A percentile compares a stretch with the other conserved stretches of the same genome.
These are phyloP conservation scores for Resseliella maxima DNA, from an alignment of 2,888 invertebrate species.

Conservation along the genomic window DNA sequence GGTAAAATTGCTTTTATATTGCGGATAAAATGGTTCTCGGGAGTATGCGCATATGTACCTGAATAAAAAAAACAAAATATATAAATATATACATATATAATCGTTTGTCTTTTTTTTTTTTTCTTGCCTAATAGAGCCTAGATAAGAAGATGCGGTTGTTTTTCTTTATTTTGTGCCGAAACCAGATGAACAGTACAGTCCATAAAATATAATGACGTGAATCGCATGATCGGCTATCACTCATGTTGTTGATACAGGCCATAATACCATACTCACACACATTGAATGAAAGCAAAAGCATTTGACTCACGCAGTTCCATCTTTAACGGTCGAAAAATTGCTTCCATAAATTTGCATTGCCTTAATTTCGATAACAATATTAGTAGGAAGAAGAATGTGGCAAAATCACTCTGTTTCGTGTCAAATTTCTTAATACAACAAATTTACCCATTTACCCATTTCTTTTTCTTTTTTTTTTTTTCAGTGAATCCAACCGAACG, in stretches of 20 bases:
- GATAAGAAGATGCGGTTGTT: neutral
- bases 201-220: conserved; percentile 15
- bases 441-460: too few relatives aligned
- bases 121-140: neutral
- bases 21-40: neutral
- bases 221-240: neutral
- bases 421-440: neutral
- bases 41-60: neutral
- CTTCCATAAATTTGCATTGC: conserved; percentile 13
- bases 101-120: neutral
- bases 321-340: neutral
- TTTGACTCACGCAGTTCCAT: neutral
- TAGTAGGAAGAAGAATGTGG: neutral
- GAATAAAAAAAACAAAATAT: too few relatives aligned
- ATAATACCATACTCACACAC: too few relatives aligned
- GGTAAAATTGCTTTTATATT: conserved; percentile 22
- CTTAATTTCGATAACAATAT: neutral
- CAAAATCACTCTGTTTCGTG: neutral
- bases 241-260: neutral
- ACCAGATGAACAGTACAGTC: neutral
- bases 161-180: neutral
- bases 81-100: too few relatives aligned
- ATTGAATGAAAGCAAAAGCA: too few relatives aligned
- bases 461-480: neutral
- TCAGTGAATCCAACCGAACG: too few relatives aligned